phyloP scores from a whole-genome alignment of 2,113 vertebrate genomes.

The Rhombomys opimus region DNA sequence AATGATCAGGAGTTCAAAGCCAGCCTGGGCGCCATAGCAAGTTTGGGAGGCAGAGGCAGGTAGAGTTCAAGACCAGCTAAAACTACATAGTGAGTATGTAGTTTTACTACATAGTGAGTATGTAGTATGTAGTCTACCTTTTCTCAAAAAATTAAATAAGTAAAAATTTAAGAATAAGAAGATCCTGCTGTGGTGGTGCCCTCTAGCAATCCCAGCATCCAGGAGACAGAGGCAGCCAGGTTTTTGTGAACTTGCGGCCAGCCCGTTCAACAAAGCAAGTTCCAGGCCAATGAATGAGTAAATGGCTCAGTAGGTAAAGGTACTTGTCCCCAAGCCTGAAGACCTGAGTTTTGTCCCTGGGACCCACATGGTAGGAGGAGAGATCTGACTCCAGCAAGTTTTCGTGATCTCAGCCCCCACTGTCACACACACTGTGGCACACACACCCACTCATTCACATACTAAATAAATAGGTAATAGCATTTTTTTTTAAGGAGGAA shows the following conservation, averaged over 20 bases:
- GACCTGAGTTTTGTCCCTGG: background rate
- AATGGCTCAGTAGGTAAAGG: background rate
- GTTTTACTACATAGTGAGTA: background rate
- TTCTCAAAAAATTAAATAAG: background rate
- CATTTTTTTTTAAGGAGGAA: background rate
- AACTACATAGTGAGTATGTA: background rate
- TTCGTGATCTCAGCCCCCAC: background rate
- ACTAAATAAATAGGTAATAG: background rate
- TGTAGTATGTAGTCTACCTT: background rate
- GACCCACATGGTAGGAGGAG: too few relatives aligned
- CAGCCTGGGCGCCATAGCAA: background rate
- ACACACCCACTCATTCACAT: background rate
- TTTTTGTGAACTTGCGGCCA: background rate
- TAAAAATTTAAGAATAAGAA: background rate
- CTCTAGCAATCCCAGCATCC: too few relatives aligned
- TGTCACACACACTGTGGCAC: background rate
- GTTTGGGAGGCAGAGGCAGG: background rate
- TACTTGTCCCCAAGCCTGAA: background rate
- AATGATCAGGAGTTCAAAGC: background rate
- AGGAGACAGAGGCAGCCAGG: background rate
- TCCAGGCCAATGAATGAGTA: background rate
- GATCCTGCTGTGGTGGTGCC: background rate
- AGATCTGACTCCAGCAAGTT: background rate
- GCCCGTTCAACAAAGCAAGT: background rate
- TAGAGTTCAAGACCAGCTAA: background rate